Conservation (phyloP, 2,888 invertebrate genomes). For the Nephrocerus scutellatus region DNA sequence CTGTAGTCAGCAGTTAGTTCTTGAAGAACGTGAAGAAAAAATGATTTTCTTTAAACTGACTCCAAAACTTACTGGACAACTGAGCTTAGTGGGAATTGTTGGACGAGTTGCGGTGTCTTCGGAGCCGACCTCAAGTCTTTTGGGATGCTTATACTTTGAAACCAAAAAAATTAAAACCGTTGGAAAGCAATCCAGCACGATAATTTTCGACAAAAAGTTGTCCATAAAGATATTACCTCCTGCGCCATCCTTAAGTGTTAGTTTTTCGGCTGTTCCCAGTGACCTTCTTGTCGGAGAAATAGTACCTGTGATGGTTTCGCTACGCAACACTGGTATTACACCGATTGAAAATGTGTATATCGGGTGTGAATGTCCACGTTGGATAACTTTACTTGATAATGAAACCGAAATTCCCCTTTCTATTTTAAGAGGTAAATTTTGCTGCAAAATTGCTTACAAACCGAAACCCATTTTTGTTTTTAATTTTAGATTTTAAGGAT, state of each 20-base stretch:
- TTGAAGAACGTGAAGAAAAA: constrained; percentile 50
- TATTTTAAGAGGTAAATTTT: constrained; percentile 38
- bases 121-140: constrained; percentile 36
- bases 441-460: background rate
- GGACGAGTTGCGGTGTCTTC: constrained; percentile 41
- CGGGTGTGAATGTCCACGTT: constrained; percentile 48
- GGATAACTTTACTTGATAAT: constrained; percentile 40
- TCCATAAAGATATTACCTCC: constrained; percentile 68
- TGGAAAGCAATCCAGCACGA: constrained; percentile 25
- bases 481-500: constrained; percentile 34
- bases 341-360: constrained; percentile 56
- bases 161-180: constrained; percentile 36
- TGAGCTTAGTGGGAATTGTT: constrained; percentile 67
- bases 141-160: constrained; percentile 43
- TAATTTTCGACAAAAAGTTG: constrained; percentile 57
- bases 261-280: constrained; percentile 58
- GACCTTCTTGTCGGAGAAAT: constrained; percentile 67
- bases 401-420: constrained; percentile 40
- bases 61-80: constrained; percentile 65
- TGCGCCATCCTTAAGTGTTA: constrained; percentile 73
- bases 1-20: constrained; percentile 33
- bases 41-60: constrained; percentile 63
- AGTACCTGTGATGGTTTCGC: constrained; percentile 55
- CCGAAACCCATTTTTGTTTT: background rate
- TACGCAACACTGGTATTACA: constrained; percentile 59